Conservation (phyloP, 2,888 invertebrate genomes). For the Lycia hirtaria region DNA sequence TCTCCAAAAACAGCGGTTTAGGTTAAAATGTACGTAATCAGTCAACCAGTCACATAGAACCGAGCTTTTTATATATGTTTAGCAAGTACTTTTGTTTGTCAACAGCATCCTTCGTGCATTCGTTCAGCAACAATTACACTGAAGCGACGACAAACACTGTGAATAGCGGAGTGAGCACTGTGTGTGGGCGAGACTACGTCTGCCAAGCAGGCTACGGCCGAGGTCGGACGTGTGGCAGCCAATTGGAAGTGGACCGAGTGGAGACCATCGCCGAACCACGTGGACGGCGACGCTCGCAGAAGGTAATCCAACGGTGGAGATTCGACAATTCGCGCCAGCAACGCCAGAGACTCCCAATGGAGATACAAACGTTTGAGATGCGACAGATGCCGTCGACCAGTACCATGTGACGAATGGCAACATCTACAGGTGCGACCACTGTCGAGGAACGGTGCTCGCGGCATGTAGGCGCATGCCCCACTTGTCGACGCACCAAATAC, state of each 20-base stretch:
- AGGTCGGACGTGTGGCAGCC: not conserved
- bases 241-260: not conserved
- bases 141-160: slow-evolving; percentile 44
- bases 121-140: slow-evolving; percentile 31
- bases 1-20: no score
- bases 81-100: slow-evolving; percentile 8
- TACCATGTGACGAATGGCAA: slow-evolving; percentile 6
- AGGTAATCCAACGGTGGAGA: slow-evolving; percentile 57
- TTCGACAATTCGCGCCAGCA: slow-evolving; percentile 58
- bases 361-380: slow-evolving; percentile 26
- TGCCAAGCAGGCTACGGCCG: not conserved
- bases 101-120: slow-evolving; percentile 15
- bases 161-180: not conserved
- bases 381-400: not conserved
- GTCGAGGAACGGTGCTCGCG: not conserved
- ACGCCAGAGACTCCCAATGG: slow-evolving; percentile 22
- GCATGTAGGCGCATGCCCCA: not conserved
- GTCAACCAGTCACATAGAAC: no score
- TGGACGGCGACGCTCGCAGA: slow-evolving; percentile 34
- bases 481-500: no score
- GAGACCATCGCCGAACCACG: not conserved
- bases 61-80: no score
- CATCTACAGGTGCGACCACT: not conserved
- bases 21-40: no score
- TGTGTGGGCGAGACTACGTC: not conserved